These are phyloP conservation scores for Chydorus sphaericus DNA, from an alignment of 2,888 invertebrate genomes.

Conservation along the genomic window DNA sequence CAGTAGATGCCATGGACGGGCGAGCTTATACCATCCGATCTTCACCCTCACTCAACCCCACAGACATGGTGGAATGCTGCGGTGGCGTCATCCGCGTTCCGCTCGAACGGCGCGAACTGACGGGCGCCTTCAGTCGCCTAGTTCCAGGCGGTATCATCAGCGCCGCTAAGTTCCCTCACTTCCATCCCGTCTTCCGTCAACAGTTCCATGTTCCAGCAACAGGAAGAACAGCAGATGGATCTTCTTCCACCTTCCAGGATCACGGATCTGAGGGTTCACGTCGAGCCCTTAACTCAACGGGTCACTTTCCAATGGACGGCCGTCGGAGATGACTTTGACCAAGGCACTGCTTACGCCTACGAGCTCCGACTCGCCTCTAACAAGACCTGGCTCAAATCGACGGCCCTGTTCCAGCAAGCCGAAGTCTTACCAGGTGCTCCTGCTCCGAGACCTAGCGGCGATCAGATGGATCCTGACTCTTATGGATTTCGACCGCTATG, in stretches of 20 bases:
- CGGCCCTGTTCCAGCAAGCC: slow-evolving; percentile 27
- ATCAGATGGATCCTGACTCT: slow-evolving; percentile 34
- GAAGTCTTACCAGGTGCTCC: slow-evolving; percentile 9
- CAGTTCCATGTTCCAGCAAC: neutral
- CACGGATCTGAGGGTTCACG: slow-evolving; percentile 37
- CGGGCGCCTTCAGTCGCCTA: slow-evolving; percentile 36
- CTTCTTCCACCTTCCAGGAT: slow-evolving; percentile 35
- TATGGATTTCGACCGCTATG: slow-evolving; percentile 34
- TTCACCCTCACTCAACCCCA: neutral
- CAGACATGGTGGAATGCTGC: slow-evolving; percentile 30
- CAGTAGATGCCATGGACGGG: slow-evolving; percentile 20
- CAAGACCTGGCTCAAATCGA: slow-evolving; percentile 33
- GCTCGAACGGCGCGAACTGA: slow-evolving; percentile 14
- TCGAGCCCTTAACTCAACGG: slow-evolving; percentile 34
- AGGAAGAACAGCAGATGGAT: slow-evolving; percentile 25
- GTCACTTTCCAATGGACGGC: slow-evolving; percentile 42
- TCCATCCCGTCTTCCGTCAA: neutral
- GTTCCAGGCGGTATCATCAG: slow-evolving; percentile 34
- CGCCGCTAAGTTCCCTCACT: slow-evolving; percentile 25
- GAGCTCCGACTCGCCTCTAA: slow-evolving; percentile 29
- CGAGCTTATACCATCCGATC: slow-evolving; percentile 16
- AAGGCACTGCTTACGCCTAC: slow-evolving; percentile 33
- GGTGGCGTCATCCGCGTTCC: slow-evolving; percentile 27
- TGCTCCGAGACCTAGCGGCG: slow-evolving; percentile 35
- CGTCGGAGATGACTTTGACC: slow-evolving; percentile 33